Evolutionary conservation across 2,113 vertebrate species (phyloP).

Genomic region (Cebidichthys violaceus): DNA sequence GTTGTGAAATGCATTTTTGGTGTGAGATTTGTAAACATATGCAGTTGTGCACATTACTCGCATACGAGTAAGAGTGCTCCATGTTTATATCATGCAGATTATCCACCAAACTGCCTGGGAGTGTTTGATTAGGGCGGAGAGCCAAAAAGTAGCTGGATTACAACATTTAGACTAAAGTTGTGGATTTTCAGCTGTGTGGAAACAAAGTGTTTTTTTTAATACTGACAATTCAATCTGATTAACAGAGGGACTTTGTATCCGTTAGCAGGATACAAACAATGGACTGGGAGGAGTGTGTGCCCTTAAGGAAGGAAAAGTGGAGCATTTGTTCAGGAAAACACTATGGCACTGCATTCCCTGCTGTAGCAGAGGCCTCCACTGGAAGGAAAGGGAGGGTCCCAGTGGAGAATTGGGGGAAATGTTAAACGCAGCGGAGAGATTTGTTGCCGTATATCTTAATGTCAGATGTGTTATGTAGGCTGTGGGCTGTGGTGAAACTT

Average conservation of each 20-base stretch:
- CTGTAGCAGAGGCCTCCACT: constrained; percentile 39
- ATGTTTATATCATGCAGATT: constrained; percentile 35
- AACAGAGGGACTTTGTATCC: constrained; percentile 65
- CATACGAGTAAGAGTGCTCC: neutral
- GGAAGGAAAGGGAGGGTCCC: constrained; percentile 80
- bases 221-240: constrained; percentile 66
- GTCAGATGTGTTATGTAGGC: constrained; percentile 42
- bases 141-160: constrained; percentile 49
- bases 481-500: constrained; percentile 18
- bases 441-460: constrained; percentile 42
- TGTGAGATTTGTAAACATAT: neutral
- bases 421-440: constrained; percentile 38
- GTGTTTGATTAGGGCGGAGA: constrained; percentile 26
- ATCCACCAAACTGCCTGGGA: constrained; percentile 42
- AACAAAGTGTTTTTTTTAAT: constrained; percentile 51
- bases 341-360: constrained; percentile 30
- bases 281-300: constrained; percentile 53
- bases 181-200: constrained; percentile 51
- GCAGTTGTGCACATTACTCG: neutral
- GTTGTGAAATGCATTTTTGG: neutral
- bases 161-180: constrained; percentile 48
- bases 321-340: constrained; percentile 76
- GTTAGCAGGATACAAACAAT: constrained; percentile 66
- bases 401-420: constrained; percentile 77
- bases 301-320: constrained; percentile 78